Base-by-base conservation (phyloP, 2,888 invertebrate species). In the Cantharis rustica region DNA sequence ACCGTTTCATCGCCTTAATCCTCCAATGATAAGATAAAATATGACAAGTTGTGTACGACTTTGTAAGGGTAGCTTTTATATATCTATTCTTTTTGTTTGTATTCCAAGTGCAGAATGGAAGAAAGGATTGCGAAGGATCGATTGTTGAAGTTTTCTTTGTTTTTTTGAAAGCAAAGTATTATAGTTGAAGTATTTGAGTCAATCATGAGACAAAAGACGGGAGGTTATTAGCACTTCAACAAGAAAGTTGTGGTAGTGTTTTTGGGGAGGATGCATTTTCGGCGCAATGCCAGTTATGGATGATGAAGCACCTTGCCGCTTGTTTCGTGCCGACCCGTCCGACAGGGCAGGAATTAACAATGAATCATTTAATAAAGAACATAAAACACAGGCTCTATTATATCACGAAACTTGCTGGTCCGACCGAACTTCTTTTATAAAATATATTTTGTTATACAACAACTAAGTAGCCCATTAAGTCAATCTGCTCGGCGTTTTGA, bases 361-460 rank as follows among this genome's bases (percentile, higher is more conserved):
- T 81, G 80, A 81, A 80, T 81, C 81, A 81, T 80, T 80, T 79
- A 79, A 80, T 81, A 79, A 79, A 77, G 75, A 80, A 80, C 81
- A 80, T 80, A 81, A 79, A 80, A 79, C 79, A 81, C 79, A 79
- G 73, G 77, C 75, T 69, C 79, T 78, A 80, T 80, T 80, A 78
- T 71, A 71, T 75, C 75, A 16, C 68, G 71, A 75, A 75, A 76
- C 74, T 77, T 77, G 77, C 75, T 79, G 79, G 75, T 75, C 75
- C 77, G 77, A 75, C 76, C 62, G 66, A 70, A 78, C 68, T 78
- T 73, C 63, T 69, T 71, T 72, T 69, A 68, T 72, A 66, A 63
- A 69, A 63, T 72, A 70, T 61, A 75, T 74, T 47, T 47, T 61
- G 75, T 71, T 26, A 64, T 16, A 75, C 75, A 64, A 69, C 78